Conservation (phyloP, 2,888 invertebrate species). For the Eilema caniola region DNA sequence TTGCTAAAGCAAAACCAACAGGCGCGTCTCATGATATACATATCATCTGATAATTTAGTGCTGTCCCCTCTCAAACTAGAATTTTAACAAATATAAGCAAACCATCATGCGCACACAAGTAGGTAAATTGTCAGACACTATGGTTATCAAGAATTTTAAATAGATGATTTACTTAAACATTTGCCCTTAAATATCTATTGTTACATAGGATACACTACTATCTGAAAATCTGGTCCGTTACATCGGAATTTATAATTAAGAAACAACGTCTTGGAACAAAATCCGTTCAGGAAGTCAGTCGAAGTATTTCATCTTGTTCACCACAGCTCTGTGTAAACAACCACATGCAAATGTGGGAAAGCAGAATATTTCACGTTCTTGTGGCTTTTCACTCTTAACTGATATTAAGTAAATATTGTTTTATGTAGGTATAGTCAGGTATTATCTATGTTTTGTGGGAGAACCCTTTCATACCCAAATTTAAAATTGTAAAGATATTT, state of each 20-base stretch:
- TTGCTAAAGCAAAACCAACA: too few relatives aligned
- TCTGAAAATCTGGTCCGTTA: conserved; percentile 65
- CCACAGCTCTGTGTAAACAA: conserved; percentile 53
- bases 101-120: conserved; percentile 36
- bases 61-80: too few relatives aligned
- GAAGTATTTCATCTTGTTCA: conserved; percentile 69
- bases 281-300: conserved; percentile 70
- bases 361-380: conserved; percentile 58
- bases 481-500: neutral
- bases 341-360: conserved; percentile 50
- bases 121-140: conserved; percentile 42
- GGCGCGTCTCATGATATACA: too few relatives aligned
- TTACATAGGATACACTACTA: conserved; percentile 53
- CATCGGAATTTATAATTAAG: conserved; percentile 80
- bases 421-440: conserved; percentile 18
- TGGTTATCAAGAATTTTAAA: conserved; percentile 56
- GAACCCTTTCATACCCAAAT: neutral
- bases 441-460: neutral
- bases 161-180: conserved; percentile 80
- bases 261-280: conserved; percentile 73
- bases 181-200: conserved; percentile 64
- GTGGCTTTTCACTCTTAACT: conserved; percentile 51
- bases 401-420: conserved; percentile 34
- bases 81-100: conserved; percentile 6
- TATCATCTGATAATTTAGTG: too few relatives aligned